Percentiles rank a stretch among this genome's conserved stretches.
These are phyloP conservation scores for Ericerus pela DNA, from an alignment of 1,140 invertebrate genomes.

Conservation along the genomic window DNA sequence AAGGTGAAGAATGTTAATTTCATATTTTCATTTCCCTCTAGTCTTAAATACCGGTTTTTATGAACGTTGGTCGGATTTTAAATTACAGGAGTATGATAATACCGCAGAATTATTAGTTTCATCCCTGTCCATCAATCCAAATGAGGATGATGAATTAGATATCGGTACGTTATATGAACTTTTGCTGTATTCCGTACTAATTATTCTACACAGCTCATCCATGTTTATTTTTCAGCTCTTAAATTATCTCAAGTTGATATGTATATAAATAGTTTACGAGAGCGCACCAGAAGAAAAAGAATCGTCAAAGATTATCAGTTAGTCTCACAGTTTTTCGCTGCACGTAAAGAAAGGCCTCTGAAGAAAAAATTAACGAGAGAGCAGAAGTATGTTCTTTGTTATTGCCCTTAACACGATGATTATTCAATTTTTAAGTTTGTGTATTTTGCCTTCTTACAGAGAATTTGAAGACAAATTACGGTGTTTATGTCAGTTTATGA, in stretches of 20 bases:
- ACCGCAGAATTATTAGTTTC: slow-evolving; percentile 79
- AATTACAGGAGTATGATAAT: slow-evolving; percentile 71
- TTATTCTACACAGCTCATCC: no score
- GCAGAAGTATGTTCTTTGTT: slow-evolving; percentile 42
- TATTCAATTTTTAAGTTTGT: not conserved
- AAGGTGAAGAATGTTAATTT: slow-evolving; percentile 34
- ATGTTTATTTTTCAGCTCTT: slow-evolving; percentile 32
- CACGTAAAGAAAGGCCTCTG: slow-evolving; percentile 32
- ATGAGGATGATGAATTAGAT: slow-evolving; percentile 80
- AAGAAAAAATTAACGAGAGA: slow-evolving; percentile 50
- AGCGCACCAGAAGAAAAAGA: slow-evolving; percentile 71
- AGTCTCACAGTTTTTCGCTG: slow-evolving; percentile 57
- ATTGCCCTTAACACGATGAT: no score
- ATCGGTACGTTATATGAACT: slow-evolving; percentile 41
- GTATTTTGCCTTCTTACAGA: slow-evolving; percentile 30
- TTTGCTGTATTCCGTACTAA: not conserved
- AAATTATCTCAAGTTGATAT: slow-evolving; percentile 75
- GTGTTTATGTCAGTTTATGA: slow-evolving; percentile 75
- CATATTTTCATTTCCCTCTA: not conserved
- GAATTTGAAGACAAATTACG: slow-evolving; percentile 66
- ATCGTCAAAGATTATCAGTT: slow-evolving; percentile 74
- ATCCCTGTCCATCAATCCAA: slow-evolving; percentile 52
- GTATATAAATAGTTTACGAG: slow-evolving; percentile 67
- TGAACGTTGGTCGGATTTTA: slow-evolving; percentile 16
- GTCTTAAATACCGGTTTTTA: not conserved